Base-by-base conservation (phyloP, 2,888 invertebrate genomes). In the Leuctra nigra region DNA sequence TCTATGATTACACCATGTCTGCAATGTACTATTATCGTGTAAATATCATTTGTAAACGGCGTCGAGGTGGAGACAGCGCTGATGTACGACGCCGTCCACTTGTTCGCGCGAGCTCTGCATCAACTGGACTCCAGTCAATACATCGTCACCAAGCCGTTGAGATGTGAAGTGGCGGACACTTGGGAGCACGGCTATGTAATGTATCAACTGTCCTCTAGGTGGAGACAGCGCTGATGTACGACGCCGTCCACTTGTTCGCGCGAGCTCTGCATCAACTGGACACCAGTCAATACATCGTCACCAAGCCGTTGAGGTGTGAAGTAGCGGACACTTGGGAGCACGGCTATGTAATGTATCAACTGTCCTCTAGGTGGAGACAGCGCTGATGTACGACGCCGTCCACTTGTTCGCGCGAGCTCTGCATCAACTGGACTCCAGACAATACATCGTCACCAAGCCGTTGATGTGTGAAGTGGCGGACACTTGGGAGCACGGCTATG, bases 321-420 rank as follows among this genome's bases (percentile, higher is more conserved):
- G 86, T 86, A 0, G 85, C 87, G 62, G 87, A 70, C 53, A 69
- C 72, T 1, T 29, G n/a, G n/a, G n/a, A n/a, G n/a, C n/a, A n/a
- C n/a, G n/a, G n/a, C n/a, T n/a, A n/a, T n/a, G n/a, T n/a, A n/a
- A n/a, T n/a, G n/a, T n/a, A n/a, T n/a, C n/a, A n/a, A n/a, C n/a
- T n/a, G n/a, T 20, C 50, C 71, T 72, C 33, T 72, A 93, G 92
- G 91, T 94, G 54, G 94, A 95, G 76, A 92, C 93, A 13, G 96
- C 96, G 2, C 75, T 97, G 60, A 93, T 96, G 86, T 96, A 95
- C 73, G 97, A 97, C 70, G 94, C 95, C 1, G 95, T 96, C 54
- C 87, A 91, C 75, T 79, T 96, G 63, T 94, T 95, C 72, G 90
- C 94, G 53, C 90, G 88, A 72, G 95, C 94, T 2, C 76, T 97